These are phyloP conservation scores for Tenualosa thibaudeaui DNA, from an alignment of 2,797 vertebrate genomes.

Conservation along the genomic window DNA sequence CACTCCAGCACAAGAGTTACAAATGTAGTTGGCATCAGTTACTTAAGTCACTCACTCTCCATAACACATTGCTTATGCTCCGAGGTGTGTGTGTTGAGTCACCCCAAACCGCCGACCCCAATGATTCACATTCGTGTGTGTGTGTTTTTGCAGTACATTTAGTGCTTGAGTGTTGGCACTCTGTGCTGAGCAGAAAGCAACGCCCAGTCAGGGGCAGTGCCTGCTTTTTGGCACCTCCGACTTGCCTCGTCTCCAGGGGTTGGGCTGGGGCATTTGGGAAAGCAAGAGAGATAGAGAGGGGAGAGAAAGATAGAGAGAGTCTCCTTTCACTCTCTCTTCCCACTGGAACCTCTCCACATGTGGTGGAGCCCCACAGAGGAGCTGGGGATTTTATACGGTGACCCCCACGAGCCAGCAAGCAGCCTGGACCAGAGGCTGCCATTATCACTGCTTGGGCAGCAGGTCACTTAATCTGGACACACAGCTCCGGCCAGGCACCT, in stretches of 20 bases:
- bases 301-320: no score
- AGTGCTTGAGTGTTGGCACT: not conserved
- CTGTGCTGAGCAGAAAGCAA: not conserved
- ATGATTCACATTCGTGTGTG: not conserved
- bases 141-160: not conserved
- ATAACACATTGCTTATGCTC: not conserved
- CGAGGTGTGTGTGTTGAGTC: not conserved
- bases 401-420: not conserved
- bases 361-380: not conserved
- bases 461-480: not conserved
- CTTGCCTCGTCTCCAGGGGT: not conserved
- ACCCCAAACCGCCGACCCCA: not conserved
- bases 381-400: not conserved
- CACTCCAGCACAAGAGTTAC: not conserved
- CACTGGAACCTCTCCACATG: slow-evolving; percentile 3
- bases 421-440: not conserved
- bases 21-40: not conserved
- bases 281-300: not conserved
- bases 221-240: not conserved
- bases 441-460: not conserved
- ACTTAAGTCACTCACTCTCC: not conserved
- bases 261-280: not conserved
- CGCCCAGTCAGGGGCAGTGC: not conserved
- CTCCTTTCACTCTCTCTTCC: no score
- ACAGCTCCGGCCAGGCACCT: not conserved